Evolutionary conservation across 2,797 vertebrate species (phyloP).

Genomic region (Melopsittacus undulatus): DNA sequence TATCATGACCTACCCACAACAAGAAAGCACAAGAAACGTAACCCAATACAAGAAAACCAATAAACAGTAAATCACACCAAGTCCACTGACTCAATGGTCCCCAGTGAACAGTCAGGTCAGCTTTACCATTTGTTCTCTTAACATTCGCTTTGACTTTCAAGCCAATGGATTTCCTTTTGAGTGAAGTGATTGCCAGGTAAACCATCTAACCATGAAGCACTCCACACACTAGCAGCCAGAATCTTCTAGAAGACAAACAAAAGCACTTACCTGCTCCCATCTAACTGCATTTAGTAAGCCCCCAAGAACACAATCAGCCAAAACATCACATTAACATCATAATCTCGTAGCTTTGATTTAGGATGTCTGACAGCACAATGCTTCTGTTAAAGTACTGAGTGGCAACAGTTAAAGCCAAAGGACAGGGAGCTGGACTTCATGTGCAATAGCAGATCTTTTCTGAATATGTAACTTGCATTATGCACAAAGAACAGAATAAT

Average conservation of each 20-base stretch:
- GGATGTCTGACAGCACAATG: background rate
- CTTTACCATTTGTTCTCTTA: background rate
- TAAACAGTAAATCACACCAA: background rate
- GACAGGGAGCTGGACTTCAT: background rate
- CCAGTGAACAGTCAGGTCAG: background rate
- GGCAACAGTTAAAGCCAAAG: background rate
- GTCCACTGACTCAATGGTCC: background rate
- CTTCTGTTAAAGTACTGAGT: background rate
- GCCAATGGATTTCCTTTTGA: background rate
- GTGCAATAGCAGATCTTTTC: background rate
- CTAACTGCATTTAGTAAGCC: background rate
- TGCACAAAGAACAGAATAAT: background rate
- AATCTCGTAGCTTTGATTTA: background rate
- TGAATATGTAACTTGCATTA: fast-evolving
- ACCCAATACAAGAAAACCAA: background rate
- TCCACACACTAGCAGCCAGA: background rate
- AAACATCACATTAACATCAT: background rate
- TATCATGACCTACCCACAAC: background rate
- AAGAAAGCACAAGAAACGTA: background rate
- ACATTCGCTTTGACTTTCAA: background rate
- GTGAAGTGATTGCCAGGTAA: background rate
- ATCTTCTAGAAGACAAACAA: background rate
- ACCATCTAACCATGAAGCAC: background rate
- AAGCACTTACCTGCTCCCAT: background rate
- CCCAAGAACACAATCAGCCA: background rate